phyloP scores from a whole-genome alignment of 2,797 vertebrate species.

The Vultur gryphus region DNA sequence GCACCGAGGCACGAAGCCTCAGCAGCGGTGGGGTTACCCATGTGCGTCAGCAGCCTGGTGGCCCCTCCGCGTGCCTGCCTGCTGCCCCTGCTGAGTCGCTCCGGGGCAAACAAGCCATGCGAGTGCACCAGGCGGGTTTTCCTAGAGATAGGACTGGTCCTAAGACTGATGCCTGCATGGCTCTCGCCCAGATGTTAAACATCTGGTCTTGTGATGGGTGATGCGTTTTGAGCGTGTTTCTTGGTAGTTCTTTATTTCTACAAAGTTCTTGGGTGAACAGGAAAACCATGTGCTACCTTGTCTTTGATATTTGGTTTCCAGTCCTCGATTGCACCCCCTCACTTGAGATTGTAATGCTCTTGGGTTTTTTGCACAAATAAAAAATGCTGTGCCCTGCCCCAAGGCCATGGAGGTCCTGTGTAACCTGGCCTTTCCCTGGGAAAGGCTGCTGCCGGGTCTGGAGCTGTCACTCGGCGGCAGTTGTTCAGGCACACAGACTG shows the following conservation, averaged over 20 bases:
- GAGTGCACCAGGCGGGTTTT: not conserved
- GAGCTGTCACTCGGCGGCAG: not conserved
- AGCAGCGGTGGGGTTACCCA: accelerated
- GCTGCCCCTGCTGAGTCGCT: not conserved
- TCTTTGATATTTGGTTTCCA: not conserved
- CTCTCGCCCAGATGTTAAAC: not conserved
- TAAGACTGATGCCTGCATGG: not conserved
- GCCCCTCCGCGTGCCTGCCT: accelerated
- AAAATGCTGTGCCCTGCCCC: not conserved
- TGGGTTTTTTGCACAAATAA: not conserved
- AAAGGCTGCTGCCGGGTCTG: accelerated
- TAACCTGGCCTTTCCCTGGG: not conserved
- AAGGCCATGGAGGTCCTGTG: accelerated
- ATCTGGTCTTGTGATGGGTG: not conserved
- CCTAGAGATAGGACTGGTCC: not conserved
- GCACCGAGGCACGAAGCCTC: accelerated
- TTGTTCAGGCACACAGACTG: not conserved
- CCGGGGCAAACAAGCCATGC: accelerated
- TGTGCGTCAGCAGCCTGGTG: not conserved
- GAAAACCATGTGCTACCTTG: not conserved
- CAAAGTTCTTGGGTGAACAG: not conserved
- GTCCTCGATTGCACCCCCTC: not conserved
- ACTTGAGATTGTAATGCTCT: accelerated
- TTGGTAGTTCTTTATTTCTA: not conserved
- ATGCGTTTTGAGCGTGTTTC: not conserved